These are phyloP conservation scores for Cuculus canorus DNA, from an alignment of 2,797 vertebrate species.

Conservation along the genomic window DNA sequence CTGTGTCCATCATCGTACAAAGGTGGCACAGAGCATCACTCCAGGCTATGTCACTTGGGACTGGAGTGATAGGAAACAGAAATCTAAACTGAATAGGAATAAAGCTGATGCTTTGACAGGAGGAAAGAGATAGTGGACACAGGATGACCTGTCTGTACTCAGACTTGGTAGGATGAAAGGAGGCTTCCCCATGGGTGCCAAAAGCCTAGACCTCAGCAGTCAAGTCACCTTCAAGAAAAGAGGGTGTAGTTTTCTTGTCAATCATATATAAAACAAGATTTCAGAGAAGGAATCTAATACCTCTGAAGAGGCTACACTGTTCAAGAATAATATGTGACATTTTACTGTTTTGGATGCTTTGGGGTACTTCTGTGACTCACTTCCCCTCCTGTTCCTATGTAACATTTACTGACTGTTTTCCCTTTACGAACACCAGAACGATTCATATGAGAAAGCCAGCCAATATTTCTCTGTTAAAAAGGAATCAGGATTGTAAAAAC, in stretches of 20 bases:
- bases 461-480: conserved; percentile 22
- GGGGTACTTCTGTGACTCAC: background rate
- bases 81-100: background rate
- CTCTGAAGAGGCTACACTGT: background rate
- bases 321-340: background rate
- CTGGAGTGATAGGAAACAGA: background rate
- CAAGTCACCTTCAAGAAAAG: background rate
- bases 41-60: background rate
- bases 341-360: background rate
- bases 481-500: background rate
- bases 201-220: background rate
- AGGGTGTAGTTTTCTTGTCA: background rate
- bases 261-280: background rate
- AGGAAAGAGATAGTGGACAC: background rate
- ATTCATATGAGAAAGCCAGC: background rate
- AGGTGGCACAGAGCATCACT: background rate
- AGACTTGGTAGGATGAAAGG: background rate
- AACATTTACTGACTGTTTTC: background rate
- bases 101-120: background rate
- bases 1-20: background rate
- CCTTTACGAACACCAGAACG: background rate
- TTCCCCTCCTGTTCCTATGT: background rate
- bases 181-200: background rate
- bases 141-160: background rate
- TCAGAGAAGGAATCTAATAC: background rate